phyloP scores from a whole-genome alignment of 2,113 vertebrate genomes.

The Sciurus niger region DNA sequence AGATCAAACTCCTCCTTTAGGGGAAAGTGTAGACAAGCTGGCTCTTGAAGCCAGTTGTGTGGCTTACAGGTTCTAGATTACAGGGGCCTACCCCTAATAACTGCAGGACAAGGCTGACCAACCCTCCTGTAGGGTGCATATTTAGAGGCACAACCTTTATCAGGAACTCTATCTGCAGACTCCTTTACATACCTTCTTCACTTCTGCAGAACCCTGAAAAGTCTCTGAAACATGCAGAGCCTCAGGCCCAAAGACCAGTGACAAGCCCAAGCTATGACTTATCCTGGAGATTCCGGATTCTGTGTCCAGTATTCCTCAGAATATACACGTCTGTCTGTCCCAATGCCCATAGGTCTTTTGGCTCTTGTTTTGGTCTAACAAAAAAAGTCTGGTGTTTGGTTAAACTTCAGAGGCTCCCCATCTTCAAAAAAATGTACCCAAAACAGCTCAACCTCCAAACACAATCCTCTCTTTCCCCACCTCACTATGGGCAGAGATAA shows the following conservation, averaged over 20 bases:
- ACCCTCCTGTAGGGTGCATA: fast-evolving
- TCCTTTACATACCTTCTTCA: not conserved
- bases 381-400: not conserved
- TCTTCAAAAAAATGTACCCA: conserved; percentile 1
- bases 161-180: not conserved
- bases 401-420: not conserved
- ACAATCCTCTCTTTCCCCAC: not conserved
- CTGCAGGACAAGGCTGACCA: not conserved
- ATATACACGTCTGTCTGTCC: not conserved
- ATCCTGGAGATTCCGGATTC: not conserved
- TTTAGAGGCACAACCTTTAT: not conserved
- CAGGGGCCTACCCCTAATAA: not conserved
- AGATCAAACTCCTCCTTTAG: not conserved
- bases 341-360: fast-evolving
- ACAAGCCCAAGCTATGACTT: not conserved
- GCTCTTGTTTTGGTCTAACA: not conserved
- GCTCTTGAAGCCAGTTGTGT: not conserved
- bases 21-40: not conserved
- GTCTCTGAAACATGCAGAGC: not conserved
- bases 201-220: not conserved
- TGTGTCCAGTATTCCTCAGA: not conserved
- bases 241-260: not conserved
- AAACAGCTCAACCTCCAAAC: not conserved
- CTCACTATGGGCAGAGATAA: not conserved
- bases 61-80: not conserved